Evolutionary conservation across 2,113 vertebrate species (phyloP), one percentile per base, ranked within the genome.

Genomic region (Zosterops hypoxanthus): DNA sequence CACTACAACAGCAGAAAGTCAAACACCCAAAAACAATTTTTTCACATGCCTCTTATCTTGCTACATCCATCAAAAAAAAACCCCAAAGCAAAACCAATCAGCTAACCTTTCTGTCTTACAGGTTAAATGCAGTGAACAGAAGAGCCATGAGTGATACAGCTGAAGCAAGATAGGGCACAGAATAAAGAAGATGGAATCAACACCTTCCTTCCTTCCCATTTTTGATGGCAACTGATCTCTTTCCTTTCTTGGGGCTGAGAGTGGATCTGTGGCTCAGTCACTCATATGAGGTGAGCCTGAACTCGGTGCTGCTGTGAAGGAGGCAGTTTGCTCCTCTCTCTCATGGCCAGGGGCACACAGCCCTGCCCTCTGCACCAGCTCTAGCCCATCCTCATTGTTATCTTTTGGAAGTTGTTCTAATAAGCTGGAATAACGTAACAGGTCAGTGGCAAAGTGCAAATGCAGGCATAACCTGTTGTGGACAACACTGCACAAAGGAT

Each of bases 331-430:
- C 12, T 60, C 47, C 55, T 36, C 21, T 42, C 57, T 36, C 15
- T 31, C 31, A 26, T 0, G 39, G 71, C 26, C 80, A 46, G 0
- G 0, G 41, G 39, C 15, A 41, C 3, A 50, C 49, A 78, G 39
- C 24, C 65, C 56, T 82, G 60, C 41, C 50, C 65, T 42, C 82
- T 50, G 33, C 39, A 73, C 8, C 77, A 72, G 29, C 68, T 50
- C 70, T 5, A 52, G 16, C 29, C 14, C 24, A 41, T 6, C 0
- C 44, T 70, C 23, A 89, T n/a, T 46, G 65, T 19, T 5, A 36
- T 44, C 25, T 49, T 75, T 41, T 18, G 17, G 17, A 92, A 49
- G 3, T 6, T 53, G 23, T 11, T 87, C 34, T 34, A 78, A 61
- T 10, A 81, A 70, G n/a, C 14, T 42, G 23, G 71, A 80, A 39